Base-by-base conservation (phyloP, 2,113 vertebrate genomes). In the human region DNA sequence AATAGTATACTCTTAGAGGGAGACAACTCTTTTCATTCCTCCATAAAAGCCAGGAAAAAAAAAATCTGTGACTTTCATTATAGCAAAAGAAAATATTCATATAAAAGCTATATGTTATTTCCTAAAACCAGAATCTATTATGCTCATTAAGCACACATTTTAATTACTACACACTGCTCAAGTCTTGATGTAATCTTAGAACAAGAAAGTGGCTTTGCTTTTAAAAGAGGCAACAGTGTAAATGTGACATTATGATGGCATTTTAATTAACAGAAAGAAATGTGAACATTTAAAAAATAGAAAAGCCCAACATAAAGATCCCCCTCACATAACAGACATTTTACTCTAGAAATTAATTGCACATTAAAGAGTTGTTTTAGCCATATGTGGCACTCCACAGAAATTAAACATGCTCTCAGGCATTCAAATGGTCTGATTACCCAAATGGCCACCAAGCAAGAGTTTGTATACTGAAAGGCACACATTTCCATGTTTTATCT, bases 291-390 rank as follows among this genome's bases (percentile, higher is more conserved):
- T 85, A 94, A 97, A 97, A 98, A 98, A 98, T 98, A 98, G 80
- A 99, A 99, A 98, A 98, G 98, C 97, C 97, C 98, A 98, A 98
- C 98, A 98, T 98, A 98, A 98, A 99, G 93, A 98, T 98, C 48
- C 97, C 97, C 80, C 92, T 98, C 89, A 92, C 84, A 96, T 95
- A 98, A 97, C 97, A 99, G 98, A 98, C 97, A 98, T 98, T 94
- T 93, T 97, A 97, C 52, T 97, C 97, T 98, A 98, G 97, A 98
- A 98, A 98, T 73, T 95, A 98, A 98, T 94, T 97, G 96, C 98
- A 98, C 94, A 96, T 96, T 97, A 94, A 78, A 98, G 94, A 98
- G 7, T 68, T 96, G 68, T 79, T 91, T 97, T 80, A 90, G 97
- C 98, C 98, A 93, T 97, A 97, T 94, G 82, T 97, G 96, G 98